A percentile compares a stretch with the other conserved stretches of the same genome.
Evolutionary conservation across 2,888 invertebrate genomes (phyloP).

Genomic region (Mechanitis mazaeus): DNA sequence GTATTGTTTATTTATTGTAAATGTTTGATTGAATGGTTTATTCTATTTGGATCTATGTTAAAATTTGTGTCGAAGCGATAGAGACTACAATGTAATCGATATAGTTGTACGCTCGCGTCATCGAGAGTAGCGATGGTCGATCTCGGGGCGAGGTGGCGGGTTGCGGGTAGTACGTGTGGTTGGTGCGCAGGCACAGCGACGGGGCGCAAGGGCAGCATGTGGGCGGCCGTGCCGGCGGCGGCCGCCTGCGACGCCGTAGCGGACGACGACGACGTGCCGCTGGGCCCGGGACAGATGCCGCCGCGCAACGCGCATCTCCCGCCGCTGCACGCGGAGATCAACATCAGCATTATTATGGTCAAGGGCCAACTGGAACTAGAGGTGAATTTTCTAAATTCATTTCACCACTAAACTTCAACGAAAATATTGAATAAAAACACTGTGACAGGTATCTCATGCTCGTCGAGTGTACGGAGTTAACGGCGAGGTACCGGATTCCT

Average conservation of each 20-base stretch:
- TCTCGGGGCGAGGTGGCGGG: constrained; percentile 24
- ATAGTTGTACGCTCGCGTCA: constrained; percentile 21
- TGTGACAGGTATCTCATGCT: constrained; percentile 60
- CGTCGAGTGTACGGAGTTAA: constrained; percentile 77
- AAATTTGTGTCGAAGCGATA: constrained; percentile 31
- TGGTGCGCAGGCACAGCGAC: constrained; percentile 68
- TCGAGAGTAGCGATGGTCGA: constrained; percentile 24
- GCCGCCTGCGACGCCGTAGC: constrained; percentile 55
- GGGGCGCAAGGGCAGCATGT: constrained; percentile 76
- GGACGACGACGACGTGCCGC: constrained; percentile 72
- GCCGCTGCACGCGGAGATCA: constrained; percentile 87
- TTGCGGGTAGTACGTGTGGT: constrained; percentile 43
- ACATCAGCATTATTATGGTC: constrained; percentile 90
- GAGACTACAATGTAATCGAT: constrained; percentile 24
- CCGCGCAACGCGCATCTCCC: constrained; percentile 84
- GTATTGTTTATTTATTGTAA: constrained; percentile 68
- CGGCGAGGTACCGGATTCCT: constrained; percentile 88
- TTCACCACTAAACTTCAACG: background rate
- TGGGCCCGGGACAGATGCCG: constrained; percentile 89
- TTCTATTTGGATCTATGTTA: constrained; percentile 44
- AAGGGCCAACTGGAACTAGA: constrained; percentile 95
- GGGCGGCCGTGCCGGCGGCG: constrained; percentile 71
- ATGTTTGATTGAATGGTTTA: constrained; percentile 70
- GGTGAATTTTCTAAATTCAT: constrained; percentile 48
- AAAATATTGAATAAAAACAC: background rate